A percentile compares a stretch with the other conserved stretches of the same genome.
Evolutionary conservation across 2,113 vertebrate species (phyloP).

Genomic region (Sylvilagus bachmani): DNA sequence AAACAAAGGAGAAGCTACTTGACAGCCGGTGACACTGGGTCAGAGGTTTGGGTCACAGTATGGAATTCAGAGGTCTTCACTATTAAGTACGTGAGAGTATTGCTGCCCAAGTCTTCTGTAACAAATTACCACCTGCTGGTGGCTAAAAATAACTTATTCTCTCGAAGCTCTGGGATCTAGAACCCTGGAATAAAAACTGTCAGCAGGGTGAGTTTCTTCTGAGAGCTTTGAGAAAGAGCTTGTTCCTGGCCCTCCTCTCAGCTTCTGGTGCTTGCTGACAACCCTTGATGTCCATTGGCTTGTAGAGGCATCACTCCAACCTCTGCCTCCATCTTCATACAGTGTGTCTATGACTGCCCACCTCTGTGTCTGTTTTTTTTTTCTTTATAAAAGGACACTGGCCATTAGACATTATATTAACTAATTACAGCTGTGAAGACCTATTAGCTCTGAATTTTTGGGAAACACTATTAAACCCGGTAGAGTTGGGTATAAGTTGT

Average conservation of each 20-base stretch:
- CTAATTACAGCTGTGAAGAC: background rate
- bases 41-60: no score
- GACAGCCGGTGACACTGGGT: fast-evolving
- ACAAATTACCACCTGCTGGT: background rate
- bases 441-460: no score
- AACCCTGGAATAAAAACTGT: background rate
- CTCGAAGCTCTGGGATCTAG: background rate
- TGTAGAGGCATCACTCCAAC: fast-evolving
- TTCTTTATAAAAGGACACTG: background rate
- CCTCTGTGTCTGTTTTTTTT: background rate
- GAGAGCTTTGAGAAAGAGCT: background rate
- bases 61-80: background rate
- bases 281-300: no score
- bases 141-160: background rate
- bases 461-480: background rate
- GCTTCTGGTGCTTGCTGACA: background rate
- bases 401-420: background rate
- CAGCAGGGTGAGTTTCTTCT: background rate
- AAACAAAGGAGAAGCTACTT: background rate
- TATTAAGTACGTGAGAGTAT: no score
- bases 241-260: background rate
- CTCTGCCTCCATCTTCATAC: background rate
- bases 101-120: background rate
- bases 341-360: background rate
- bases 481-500: background rate